Percentiles rank a stretch among this genome's conserved stretches.
Evolutionary conservation across 2,888 invertebrate genomes (phyloP).

Genomic region (Papilio protenor): DNA sequence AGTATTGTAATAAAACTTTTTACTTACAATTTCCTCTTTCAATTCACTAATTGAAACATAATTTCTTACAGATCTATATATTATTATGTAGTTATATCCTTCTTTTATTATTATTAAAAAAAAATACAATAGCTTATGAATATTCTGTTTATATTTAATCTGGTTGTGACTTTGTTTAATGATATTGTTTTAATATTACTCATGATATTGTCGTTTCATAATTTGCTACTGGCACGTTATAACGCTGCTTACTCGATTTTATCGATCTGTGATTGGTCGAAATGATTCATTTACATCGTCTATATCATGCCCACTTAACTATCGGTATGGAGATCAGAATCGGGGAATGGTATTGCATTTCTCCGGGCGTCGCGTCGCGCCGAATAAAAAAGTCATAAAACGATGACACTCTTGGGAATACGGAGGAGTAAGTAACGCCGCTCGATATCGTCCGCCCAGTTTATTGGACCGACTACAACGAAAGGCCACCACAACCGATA

Average conservation of each 20-base stretch:
- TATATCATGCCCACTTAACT: conserved; percentile 65
- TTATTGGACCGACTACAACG: conserved; percentile 74
- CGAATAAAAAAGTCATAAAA: conserved; percentile 83
- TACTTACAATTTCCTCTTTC: neutral
- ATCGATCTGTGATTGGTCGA: conserved; percentile 58
- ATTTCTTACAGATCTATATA: neutral
- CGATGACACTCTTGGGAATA: conserved; percentile 80
- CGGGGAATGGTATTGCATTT: conserved; percentile 79
- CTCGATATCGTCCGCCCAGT: conserved; percentile 71
- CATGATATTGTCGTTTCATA: neutral
- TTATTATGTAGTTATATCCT: too few relatives aligned
- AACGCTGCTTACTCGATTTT: conserved; percentile 41
- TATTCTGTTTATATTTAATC: neutral
- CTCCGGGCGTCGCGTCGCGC: conserved; percentile 73
- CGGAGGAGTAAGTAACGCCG: conserved; percentile 70
- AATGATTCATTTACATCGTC: conserved; percentile 66
- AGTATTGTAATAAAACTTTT: conserved; percentile 24
- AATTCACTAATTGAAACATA: neutral
- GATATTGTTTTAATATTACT: conserved; percentile 10
- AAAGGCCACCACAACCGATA: conserved; percentile 60
- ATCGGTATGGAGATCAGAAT: conserved; percentile 73
- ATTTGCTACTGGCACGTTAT: conserved; percentile 17
- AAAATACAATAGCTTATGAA: neutral
- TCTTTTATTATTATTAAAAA: too few relatives aligned
- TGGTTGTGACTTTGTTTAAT: neutral